Conservation (phyloP, 2,888 invertebrate species). For the Fissipunctia ypsillon region DNA sequence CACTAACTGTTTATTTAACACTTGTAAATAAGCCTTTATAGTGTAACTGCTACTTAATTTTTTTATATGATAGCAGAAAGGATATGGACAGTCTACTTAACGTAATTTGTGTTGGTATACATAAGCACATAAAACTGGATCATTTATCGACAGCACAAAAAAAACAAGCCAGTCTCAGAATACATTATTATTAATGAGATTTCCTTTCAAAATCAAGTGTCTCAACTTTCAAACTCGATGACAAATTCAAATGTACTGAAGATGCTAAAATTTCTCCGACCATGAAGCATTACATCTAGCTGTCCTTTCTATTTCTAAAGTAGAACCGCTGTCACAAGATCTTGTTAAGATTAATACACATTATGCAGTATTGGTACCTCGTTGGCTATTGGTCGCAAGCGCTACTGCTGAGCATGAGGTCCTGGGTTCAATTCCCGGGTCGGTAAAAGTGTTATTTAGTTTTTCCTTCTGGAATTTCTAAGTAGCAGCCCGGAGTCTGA, state of each 20-base stretch:
- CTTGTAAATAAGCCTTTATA: neutral
- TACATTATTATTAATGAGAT: conserved; percentile 27
- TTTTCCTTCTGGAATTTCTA: no score
- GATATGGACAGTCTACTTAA: neutral
- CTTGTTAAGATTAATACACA: conserved; percentile 18
- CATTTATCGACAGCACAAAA: conserved; percentile 10
- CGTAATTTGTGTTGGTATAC: neutral
- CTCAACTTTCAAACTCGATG: conserved; percentile 45
- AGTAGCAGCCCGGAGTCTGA: no score
- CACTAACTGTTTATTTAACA: neutral
- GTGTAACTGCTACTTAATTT: neutral
- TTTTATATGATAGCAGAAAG: neutral
- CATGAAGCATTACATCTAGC: conserved; percentile 18
- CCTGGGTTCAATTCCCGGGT: no score
- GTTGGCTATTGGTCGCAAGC: no score
- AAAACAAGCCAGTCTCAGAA: conserved; percentile 1
- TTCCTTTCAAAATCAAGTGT: conserved; percentile 35
- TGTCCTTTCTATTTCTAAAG: conserved; percentile 55
- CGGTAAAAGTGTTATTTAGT: no score
- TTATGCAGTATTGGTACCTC: no score
- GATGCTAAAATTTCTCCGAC: conserved; percentile 52
- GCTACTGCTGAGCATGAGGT: no score
- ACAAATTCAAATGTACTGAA: conserved; percentile 42
- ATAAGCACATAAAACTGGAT: conserved; percentile 12
- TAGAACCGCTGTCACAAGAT: conserved; percentile 15